A percentile compares a stretch with the other conserved stretches of the same genome.
phyloP scores from a whole-genome alignment of 2,797 vertebrate species.

The Characodon lateralis region DNA sequence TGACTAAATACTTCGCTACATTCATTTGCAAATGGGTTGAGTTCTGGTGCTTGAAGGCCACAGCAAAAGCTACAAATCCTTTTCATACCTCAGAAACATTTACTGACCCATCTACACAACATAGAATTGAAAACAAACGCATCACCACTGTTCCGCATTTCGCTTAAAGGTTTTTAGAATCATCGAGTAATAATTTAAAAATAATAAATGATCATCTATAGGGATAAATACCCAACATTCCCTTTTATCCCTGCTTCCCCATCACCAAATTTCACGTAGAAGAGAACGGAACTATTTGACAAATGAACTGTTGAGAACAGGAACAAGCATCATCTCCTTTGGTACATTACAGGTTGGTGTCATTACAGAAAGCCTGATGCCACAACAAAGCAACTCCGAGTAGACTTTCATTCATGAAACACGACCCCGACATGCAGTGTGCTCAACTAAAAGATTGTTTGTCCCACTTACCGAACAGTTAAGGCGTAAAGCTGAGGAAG shows the following conservation, averaged over 20 bases:
- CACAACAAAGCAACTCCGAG: not conserved
- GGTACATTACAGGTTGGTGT: not conserved
- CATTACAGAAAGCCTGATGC: not conserved
- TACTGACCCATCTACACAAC: too few species aligned
- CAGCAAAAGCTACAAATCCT: too few species aligned
- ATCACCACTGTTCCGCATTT: not conserved
- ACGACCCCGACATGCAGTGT: not conserved
- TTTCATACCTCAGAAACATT: too few species aligned
- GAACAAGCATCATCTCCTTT: too few species aligned
- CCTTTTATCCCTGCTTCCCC: not conserved
- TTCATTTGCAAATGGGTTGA: too few species aligned
- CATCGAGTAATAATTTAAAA: not conserved
- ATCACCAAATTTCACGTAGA: not conserved
- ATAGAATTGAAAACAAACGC: not conserved
- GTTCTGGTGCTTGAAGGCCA: too few species aligned
- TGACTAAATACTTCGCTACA: too few species aligned
- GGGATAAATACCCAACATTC: not conserved
- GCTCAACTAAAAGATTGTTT: not conserved
- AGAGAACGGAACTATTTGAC: not conserved
- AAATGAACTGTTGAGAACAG: not conserved
- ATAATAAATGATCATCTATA: not conserved
- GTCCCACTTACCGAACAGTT: constrained; percentile 42
- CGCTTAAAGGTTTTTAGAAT: not conserved
- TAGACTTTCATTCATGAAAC: not conserved
- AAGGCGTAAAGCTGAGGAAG: not conserved